Evolutionary conservation across 2,797 vertebrate genomes (phyloP), one percentile per base, ranked within the genome.

Genomic region (Melanotaenia parkinsoni): DNA sequence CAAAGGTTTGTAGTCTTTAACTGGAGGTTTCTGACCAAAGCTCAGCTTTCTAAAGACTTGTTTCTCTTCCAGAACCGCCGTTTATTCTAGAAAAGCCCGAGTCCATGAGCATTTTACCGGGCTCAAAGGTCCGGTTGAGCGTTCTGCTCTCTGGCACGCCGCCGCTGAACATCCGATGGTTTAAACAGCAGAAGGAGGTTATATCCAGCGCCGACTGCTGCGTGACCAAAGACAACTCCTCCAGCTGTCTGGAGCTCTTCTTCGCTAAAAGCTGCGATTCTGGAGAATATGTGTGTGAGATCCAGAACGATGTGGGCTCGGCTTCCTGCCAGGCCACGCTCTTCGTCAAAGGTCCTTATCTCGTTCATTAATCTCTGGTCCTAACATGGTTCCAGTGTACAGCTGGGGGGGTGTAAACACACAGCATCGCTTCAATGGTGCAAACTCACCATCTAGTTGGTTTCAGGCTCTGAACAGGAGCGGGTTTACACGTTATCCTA

Each of bases 321-420:
- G 91, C 95, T 57, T 96, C 95, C 75, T 97, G 96, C 82, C 97
- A 97, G 91, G 86, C 95, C 53, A 73, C 93, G 2, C 94, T 99
- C 56, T 99, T 98, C 93, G 98, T 99, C 26, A 99, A 99, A 99
- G 98, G 98, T 74, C 11, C 14, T 22, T 76, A 54, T 26, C 12
- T 74, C 1, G 16, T 26, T 38, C 11, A 18, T 63, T 56, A 51
- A n/a, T 22, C 45, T 26, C 28, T 24, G 35, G 35, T 47, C 13
- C 58, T 24, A 8, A 26, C 12, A 16, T 56, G 22, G 26, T 66
- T 20, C 9, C 10, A 50, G 38, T 13, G 38, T 4, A 13, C 12
- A 13, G 38, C 38, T 14, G 13, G 3, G 38, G 38, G 38, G 12
- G 38, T 40, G 38, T 14, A 13, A 40, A 13, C 37, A 38, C 37